phyloP scores from a whole-genome alignment of 1,140 invertebrate genomes.

The Phymorhynchus buccinoides region DNA sequence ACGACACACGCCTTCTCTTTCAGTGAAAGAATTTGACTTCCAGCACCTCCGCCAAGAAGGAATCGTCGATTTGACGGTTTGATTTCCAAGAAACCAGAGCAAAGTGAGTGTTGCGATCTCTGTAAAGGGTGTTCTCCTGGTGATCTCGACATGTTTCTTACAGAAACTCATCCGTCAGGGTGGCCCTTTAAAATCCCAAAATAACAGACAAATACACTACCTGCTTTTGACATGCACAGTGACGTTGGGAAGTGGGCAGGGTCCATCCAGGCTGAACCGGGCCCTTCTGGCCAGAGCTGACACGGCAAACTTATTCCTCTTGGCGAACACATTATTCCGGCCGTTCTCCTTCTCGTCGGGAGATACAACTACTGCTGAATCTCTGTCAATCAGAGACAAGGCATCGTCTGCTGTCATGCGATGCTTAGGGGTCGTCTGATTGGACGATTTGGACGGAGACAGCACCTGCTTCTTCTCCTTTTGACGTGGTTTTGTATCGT shows the following conservation, averaged over 20 bases:
- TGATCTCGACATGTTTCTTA: too few species aligned
- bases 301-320: slow-evolving; percentile 43
- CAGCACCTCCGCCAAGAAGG: too few species aligned
- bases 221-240: slow-evolving; percentile 44
- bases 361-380: not conserved
- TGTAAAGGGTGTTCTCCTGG: too few species aligned
- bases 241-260: not conserved
- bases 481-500: not conserved
- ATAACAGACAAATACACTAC: slow-evolving; percentile 24
- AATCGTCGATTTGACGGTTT: too few species aligned
- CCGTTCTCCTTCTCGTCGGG: slow-evolving; percentile 18
- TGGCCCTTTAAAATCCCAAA: too few species aligned
- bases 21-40: too few species aligned
- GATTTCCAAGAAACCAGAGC: too few species aligned
- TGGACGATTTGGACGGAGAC: slow-evolving; percentile 7
- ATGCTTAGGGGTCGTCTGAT: not conserved
- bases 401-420: not conserved
- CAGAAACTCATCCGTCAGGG: too few species aligned
- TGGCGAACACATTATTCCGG: not conserved
- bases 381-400: not conserved
- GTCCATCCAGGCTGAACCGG: slow-evolving; percentile 40
- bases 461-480: slow-evolving; percentile 12
- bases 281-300: not conserved
- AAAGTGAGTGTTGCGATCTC: too few species aligned
- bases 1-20: too few species aligned